These are phyloP conservation scores for Acrocera orbiculus DNA, from an alignment of 2,888 invertebrate genomes.

Conservation along the genomic window DNA sequence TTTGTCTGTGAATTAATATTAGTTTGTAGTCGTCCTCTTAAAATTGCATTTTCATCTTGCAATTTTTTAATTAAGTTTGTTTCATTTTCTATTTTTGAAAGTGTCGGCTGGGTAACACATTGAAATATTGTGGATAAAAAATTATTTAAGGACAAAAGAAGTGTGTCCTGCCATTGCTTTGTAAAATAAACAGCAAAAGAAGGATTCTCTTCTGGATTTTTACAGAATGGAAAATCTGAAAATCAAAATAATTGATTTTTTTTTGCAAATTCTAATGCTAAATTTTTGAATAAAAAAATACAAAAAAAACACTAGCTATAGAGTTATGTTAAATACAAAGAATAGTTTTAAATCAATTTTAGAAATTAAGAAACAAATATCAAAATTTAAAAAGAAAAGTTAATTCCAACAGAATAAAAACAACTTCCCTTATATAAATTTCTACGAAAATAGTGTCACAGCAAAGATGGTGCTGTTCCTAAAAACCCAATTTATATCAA, in stretches of 20 bases:
- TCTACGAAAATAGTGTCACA: no score
- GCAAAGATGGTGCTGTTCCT: no score
- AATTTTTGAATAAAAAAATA: not conserved
- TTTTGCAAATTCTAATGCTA: not conserved
- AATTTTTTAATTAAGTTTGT: slow-evolving; percentile 58
- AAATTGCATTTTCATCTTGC: slow-evolving; percentile 64
- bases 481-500: no score
- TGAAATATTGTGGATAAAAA: slow-evolving; percentile 76
- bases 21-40: slow-evolving; percentile 40
- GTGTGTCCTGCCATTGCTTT: slow-evolving; percentile 89
- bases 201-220: slow-evolving; percentile 80
- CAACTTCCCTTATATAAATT: no score
- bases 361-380: not conserved
- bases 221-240: slow-evolving; percentile 77
- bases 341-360: no score
- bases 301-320: not conserved
- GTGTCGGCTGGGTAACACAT: slow-evolving; percentile 72
- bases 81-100: slow-evolving; percentile 75
- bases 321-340: slow-evolving; percentile 1
- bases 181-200: slow-evolving; percentile 78
- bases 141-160: slow-evolving; percentile 77
- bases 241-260: slow-evolving; percentile 13
- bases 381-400: no score
- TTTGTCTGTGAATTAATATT: slow-evolving; percentile 16
- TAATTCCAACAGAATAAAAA: no score